Percentiles rank a stretch among this genome's conserved stretches.
Evolutionary conservation across 2,888 invertebrate genomes (phyloP).

Genomic region (Rhogogaster chlorosoma): DNA sequence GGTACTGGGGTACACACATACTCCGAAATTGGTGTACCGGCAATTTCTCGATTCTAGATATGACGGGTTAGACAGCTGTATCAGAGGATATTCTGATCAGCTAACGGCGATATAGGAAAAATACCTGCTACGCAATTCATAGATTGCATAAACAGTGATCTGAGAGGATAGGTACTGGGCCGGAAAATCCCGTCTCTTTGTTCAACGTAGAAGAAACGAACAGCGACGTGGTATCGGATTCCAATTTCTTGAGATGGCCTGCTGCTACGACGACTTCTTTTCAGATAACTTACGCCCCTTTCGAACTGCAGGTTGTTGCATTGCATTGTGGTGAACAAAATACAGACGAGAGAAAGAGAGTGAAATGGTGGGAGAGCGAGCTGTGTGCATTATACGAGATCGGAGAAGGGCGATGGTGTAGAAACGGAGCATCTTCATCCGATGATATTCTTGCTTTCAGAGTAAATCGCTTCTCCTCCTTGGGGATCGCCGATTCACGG

Average conservation of each 20-base stretch:
- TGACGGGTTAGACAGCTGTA: conserved; percentile 12
- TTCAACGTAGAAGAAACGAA: conserved; percentile 6
- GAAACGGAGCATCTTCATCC: conserved; percentile 46
- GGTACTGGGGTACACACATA: conserved; percentile 11
- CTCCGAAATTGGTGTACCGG: neutral
- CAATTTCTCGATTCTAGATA: neutral
- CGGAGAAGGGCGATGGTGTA: conserved; percentile 13
- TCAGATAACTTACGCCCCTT: conserved; percentile 14
- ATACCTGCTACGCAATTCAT: conserved; percentile 22
- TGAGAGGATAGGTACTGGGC: neutral
- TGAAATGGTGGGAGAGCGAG: neutral
- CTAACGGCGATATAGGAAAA: neutral
- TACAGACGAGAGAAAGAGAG: conserved; percentile 10
- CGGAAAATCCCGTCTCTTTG: conserved; percentile 21
- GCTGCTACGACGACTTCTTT: neutral
- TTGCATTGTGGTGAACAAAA: conserved; percentile 30
- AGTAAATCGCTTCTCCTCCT: conserved; percentile 52
- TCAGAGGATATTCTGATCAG: conserved; percentile 14
- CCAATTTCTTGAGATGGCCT: conserved; percentile 45
- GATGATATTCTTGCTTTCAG: conserved; percentile 50
- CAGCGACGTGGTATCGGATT: conserved; percentile 45
- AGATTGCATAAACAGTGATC: neutral
- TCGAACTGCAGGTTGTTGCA: conserved; percentile 37
- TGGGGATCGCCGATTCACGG: conserved; percentile 33
- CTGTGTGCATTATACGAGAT: conserved; percentile 44